Evolutionary conservation across 1,140 invertebrate genomes (phyloP).

Genomic region (Drosophila insularis): DNA sequence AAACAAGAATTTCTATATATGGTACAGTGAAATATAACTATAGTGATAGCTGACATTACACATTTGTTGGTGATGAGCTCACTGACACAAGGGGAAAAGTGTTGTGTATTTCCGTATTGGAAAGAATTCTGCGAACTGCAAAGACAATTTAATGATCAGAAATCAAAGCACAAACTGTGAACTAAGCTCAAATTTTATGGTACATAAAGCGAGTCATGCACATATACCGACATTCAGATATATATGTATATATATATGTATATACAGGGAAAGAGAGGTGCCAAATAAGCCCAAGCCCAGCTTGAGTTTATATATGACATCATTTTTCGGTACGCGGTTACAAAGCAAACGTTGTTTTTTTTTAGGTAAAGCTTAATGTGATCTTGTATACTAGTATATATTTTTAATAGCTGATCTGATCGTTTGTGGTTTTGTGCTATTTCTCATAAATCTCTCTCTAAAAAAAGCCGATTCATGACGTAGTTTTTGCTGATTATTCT

Average conservation of each 20-base stretch:
- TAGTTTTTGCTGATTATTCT: conserved; percentile 15
- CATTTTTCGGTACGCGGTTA: conserved; percentile 43
- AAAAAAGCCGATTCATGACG: conserved; percentile 34
- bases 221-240: neutral
- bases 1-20: conserved; percentile 29
- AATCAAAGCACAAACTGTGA: conserved; percentile 45
- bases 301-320: conserved; percentile 57
- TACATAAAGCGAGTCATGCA: conserved; percentile 24
- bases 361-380: conserved; percentile 24
- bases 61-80: conserved; percentile 56
- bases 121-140: conserved; percentile 44
- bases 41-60: neutral
- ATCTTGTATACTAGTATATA: neutral
- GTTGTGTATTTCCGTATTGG: conserved; percentile 39
- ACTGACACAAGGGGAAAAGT: conserved; percentile 32
- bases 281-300: conserved; percentile 62
- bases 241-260: neutral
- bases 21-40: neutral
- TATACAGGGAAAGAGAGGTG: conserved; percentile 2
- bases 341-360: conserved; percentile 17
- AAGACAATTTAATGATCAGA: conserved; percentile 65
- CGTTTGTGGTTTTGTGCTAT: conserved; percentile 14
- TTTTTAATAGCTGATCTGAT: conserved; percentile 11
- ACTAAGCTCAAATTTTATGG: conserved; percentile 40
- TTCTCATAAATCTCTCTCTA: conserved; percentile 30